Evolutionary conservation across 2,113 vertebrate genomes (phyloP).

Genomic region (Stegostoma tigrinum): DNA sequence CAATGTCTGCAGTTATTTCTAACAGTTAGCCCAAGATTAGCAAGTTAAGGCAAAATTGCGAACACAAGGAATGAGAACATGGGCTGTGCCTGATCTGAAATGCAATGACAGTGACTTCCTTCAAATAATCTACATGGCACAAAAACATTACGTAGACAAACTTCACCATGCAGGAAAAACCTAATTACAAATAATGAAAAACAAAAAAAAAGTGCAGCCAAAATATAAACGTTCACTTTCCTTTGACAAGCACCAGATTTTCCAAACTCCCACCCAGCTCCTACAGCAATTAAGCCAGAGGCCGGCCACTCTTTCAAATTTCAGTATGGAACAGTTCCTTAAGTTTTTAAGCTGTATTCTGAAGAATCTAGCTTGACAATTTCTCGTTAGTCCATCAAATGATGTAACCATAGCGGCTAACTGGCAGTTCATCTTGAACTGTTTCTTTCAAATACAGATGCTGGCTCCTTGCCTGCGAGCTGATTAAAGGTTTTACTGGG

Average conservation of each 20-base stretch:
- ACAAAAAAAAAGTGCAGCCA: background rate
- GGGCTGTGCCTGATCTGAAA: background rate
- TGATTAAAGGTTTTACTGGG: background rate
- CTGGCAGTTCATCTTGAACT: background rate
- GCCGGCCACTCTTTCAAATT: background rate
- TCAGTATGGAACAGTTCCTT: background rate
- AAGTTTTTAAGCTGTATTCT: background rate
- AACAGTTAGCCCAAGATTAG: background rate
- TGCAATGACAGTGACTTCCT: background rate
- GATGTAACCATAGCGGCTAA: slow-evolving; percentile 15
- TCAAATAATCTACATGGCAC: background rate
- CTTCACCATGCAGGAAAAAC: background rate
- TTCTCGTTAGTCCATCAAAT: background rate
- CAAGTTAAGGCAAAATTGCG: background rate
- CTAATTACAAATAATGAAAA: background rate
- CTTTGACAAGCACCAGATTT: background rate
- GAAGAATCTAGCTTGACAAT: background rate
- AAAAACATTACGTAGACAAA: background rate
- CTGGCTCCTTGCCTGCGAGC: background rate
- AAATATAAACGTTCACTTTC: background rate
- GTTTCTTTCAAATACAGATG: slow-evolving; percentile 1
- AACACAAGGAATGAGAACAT: background rate
- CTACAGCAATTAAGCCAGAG: background rate
- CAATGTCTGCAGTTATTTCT: background rate
- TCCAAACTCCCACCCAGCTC: background rate